Evolutionary conservation across 2,888 invertebrate species (phyloP), one percentile per base, ranked within the genome.

Genomic region (Drosophila stalkeri): DNA sequence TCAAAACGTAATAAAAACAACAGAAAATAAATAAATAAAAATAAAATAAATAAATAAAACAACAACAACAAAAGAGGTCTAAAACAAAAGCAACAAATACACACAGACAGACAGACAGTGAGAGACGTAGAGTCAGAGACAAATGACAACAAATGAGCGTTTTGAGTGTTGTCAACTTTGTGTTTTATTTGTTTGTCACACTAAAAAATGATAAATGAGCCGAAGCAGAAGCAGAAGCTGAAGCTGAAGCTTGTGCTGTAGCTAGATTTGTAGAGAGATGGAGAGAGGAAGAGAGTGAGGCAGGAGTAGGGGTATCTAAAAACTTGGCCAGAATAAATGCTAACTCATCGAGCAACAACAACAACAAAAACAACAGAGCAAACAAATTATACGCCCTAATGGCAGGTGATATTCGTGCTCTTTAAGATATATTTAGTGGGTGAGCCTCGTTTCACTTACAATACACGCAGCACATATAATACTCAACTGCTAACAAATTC

Each of bases 131-230:
- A 52, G 52, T 52, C 23, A 12, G 80, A 89, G 80, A 89, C 85
- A 82, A 81, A 81, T 81, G 81, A 78, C 86, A 80, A 73, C 84
- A 86, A 86, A 86, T 80, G 87, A 79, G 82, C 71, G 70, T 79
- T 82, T 81, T 68, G 72, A 84, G 85, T 69, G 80, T 75, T 84
- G 77, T 77, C 75, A 69, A 77, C 75, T 75, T 80, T 72, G 67
- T 69, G 65, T 69, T 82, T 80, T 81, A 76, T 77, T 82, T 70
- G 75, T 75, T 70, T 72, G 84, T 69, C 72, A 68, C 73, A 72
- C 74, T 63, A 41, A 74, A 77, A 86, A 75, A 89, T 86, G 88
- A 86, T 84, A 89, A 89, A 86, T 89, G 85, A 87, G 77, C 39
- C 27, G 37, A 33, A 46, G 72, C 27, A 33, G 52, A 33, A 47